Evolutionary conservation across 2,888 invertebrate genomes (phyloP).

Genomic region (Eremobia ochroleuca): DNA sequence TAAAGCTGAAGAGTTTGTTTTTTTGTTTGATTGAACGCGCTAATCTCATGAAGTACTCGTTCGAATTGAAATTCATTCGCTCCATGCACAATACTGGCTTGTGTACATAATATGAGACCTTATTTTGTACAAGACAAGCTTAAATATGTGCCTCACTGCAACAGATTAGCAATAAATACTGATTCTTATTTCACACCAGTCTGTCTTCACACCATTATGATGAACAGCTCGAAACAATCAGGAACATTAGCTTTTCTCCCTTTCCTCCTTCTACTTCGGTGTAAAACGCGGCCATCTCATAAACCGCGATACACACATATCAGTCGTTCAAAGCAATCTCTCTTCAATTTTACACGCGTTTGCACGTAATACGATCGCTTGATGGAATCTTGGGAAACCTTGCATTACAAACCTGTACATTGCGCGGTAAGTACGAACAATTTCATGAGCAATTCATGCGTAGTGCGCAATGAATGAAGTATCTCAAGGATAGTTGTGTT

Average conservation of each 20-base stretch:
- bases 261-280: conserved; percentile 68
- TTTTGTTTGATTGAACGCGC: no score
- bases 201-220: neutral
- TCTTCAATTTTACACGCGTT: conserved; percentile 89
- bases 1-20: no score
- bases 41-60: no score
- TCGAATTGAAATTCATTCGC: no score
- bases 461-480: conserved; percentile 31
- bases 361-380: conserved; percentile 84
- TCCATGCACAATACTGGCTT: neutral
- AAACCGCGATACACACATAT: conserved; percentile 71
- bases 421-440: conserved; percentile 48
- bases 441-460: conserved; percentile 6
- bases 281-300: conserved; percentile 65
- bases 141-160: neutral
- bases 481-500: conserved; percentile 29
- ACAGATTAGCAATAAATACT: neutral
- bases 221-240: neutral
- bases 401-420: conserved; percentile 56
- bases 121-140: neutral
- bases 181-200: neutral
- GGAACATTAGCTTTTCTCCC: neutral
- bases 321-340: conserved; percentile 83
- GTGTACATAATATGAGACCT: neutral
- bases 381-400: conserved; percentile 72